These are phyloP conservation scores for Pipistrellus pygmaeus DNA, from an alignment of 2,797 vertebrate species.

Conservation along the genomic window DNA sequence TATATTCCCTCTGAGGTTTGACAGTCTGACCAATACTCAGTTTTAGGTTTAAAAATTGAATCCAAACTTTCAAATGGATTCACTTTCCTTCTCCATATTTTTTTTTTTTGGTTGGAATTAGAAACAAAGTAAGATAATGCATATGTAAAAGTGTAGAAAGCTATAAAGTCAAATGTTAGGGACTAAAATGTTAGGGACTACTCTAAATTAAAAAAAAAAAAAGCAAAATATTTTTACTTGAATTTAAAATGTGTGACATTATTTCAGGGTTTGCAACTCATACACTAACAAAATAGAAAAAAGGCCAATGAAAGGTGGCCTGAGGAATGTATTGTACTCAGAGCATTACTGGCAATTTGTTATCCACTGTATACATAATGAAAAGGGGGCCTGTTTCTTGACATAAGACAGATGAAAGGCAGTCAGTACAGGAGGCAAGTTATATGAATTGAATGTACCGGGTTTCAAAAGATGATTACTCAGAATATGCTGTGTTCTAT, in stretches of 20 bases:
- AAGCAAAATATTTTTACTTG: background rate
- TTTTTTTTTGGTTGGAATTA: background rate
- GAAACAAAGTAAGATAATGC: background rate
- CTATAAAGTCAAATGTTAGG: background rate
- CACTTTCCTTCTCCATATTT: background rate
- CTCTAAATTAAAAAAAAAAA: background rate
- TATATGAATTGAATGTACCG: background rate
- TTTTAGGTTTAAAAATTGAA: background rate
- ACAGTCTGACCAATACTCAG: background rate
- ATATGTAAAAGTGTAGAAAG: background rate
- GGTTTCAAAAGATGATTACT: conserved; percentile 46
- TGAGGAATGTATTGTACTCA: background rate
- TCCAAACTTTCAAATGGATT: background rate
- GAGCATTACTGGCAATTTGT: background rate
- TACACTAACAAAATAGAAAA: background rate
- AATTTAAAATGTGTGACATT: conserved; percentile 4
- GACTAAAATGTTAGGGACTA: background rate
- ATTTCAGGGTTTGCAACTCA: background rate
- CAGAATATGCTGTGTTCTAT: background rate
- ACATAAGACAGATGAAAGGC: conserved; percentile 44
- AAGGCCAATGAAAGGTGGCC: background rate
- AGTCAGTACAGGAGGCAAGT: background rate
- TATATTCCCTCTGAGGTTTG: too few relatives aligned
- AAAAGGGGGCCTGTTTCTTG: conserved; percentile 45
- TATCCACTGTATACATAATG: background rate